A percentile compares a stretch with the other conserved stretches of the same genome.
Evolutionary conservation across 1,140 invertebrate species (phyloP).

Genomic region (Steinernema khuongi): DNA sequence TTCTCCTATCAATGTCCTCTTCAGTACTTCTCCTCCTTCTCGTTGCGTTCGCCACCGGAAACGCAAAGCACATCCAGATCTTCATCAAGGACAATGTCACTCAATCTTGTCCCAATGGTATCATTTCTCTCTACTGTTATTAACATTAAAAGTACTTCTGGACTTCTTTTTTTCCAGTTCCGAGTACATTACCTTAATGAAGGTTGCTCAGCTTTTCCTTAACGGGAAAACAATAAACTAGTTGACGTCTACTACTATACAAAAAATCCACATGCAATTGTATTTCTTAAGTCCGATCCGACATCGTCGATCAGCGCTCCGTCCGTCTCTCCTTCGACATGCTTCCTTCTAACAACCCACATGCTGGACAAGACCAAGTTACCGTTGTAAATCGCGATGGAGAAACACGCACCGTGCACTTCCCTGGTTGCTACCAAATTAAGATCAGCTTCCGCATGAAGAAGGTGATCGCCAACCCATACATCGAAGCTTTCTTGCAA

Average conservation of each 20-base stretch:
- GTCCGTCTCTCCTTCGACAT: conserved; percentile 31
- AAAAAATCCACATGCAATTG: not conserved
- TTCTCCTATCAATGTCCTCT: not conserved
- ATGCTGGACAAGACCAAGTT: conserved; percentile 24
- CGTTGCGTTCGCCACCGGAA: not conserved
- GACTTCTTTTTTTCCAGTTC: no score
- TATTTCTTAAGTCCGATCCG: conserved; percentile 27
- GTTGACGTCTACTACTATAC: no score
- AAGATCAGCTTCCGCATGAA: conserved; percentile 34
- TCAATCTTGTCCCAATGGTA: conserved; percentile 36
- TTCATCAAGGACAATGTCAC: conserved; percentile 31
- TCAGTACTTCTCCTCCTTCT: not conserved
- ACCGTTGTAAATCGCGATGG: conserved; percentile 37
- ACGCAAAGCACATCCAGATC: conserved; percentile 23
- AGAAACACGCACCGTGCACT: conserved; percentile 27
- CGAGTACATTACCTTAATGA: no score
- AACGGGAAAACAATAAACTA: no score
- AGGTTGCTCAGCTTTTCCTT: no score
- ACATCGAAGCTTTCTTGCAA: conserved; percentile 42
- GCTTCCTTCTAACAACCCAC: conserved; percentile 18
- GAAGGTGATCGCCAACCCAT: conserved; percentile 35
- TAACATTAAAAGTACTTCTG: no score
- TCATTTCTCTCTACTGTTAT: conserved; percentile 8
- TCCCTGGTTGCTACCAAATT: conserved; percentile 41
- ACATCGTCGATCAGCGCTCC: conserved; percentile 29